These are phyloP conservation scores for Sebastes elongatus DNA, from an alignment of 2,797 vertebrate species.

Conservation along the genomic window DNA sequence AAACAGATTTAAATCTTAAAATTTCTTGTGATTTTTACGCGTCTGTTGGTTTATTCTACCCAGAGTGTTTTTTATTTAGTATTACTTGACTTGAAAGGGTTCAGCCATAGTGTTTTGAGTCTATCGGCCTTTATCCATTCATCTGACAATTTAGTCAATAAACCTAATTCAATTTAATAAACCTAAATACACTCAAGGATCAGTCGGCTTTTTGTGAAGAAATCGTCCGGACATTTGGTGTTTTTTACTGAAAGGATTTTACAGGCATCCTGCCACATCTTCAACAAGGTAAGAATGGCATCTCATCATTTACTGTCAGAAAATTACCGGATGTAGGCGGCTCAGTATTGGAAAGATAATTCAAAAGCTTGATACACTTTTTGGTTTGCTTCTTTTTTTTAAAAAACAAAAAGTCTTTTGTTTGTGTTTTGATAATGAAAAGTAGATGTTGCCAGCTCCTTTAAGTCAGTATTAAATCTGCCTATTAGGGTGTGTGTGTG, in stretches of 20 bases:
- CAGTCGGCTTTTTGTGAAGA: conserved; percentile 10
- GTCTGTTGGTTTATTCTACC: neutral
- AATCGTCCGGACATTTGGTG: conserved; percentile 34
- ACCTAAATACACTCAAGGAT: conserved; percentile 29
- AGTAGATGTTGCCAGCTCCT: neutral
- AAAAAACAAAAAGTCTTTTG: neutral
- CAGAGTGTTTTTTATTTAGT: neutral
- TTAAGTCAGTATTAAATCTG: fast-evolving
- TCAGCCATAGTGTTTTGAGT: neutral
- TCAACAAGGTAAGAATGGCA: conserved; percentile 69
- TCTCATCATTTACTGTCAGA: conserved; percentile 7
- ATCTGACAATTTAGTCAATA: neutral
- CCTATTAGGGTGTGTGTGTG: neutral
- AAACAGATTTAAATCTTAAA: neutral
- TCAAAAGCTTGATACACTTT: neutral
- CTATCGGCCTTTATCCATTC: neutral
- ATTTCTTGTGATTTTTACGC: neutral
- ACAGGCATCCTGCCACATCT: conserved; percentile 27
- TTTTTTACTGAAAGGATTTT: conserved; percentile 47
- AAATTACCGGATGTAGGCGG: conserved; percentile 24
- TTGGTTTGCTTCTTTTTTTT: neutral
- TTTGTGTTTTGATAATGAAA: neutral
- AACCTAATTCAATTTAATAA: neutral
- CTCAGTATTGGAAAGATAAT: neutral
- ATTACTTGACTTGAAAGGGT: neutral